These are phyloP conservation scores for Cephalopachus bancanus DNA, from an alignment of 2,797 vertebrate genomes.

Conservation along the genomic window DNA sequence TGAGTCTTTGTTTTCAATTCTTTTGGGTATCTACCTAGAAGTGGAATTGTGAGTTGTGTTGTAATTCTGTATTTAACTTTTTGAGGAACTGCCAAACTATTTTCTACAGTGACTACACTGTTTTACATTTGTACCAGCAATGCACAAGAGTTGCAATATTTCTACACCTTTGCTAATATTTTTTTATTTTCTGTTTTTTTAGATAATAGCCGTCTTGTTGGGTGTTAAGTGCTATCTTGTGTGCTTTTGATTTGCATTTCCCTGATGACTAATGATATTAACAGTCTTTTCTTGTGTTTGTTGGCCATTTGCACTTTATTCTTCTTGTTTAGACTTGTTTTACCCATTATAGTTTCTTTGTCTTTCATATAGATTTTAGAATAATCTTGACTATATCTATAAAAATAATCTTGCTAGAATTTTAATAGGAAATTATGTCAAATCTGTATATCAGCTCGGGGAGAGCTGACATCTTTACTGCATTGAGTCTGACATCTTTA, in stretches of 20 bases:
- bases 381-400: not conserved
- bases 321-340: not conserved
- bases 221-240: too few relatives aligned
- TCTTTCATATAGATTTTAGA: not conserved
- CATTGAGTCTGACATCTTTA: not conserved
- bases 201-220: not conserved
- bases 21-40: too few relatives aligned
- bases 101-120: too few relatives aligned
- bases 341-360: conserved; percentile 7
- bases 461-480: not conserved
- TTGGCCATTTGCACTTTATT: not conserved
- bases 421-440: not conserved
- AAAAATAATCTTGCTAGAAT: not conserved
- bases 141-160: too few relatives aligned
- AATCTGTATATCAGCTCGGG: not conserved
- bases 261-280: not conserved
- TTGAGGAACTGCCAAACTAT: too few relatives aligned
- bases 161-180: too few relatives aligned
- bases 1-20: too few relatives aligned
- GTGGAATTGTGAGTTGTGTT: too few relatives aligned
- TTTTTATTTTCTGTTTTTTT: not conserved
- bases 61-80: too few relatives aligned
- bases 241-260: too few relatives aligned
- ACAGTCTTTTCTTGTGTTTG: not conserved
- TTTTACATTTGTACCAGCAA: too few relatives aligned